Evolutionary conservation across 2,113 vertebrate genomes (phyloP).

Genomic region (Ibidorhyncha struthersii): DNA sequence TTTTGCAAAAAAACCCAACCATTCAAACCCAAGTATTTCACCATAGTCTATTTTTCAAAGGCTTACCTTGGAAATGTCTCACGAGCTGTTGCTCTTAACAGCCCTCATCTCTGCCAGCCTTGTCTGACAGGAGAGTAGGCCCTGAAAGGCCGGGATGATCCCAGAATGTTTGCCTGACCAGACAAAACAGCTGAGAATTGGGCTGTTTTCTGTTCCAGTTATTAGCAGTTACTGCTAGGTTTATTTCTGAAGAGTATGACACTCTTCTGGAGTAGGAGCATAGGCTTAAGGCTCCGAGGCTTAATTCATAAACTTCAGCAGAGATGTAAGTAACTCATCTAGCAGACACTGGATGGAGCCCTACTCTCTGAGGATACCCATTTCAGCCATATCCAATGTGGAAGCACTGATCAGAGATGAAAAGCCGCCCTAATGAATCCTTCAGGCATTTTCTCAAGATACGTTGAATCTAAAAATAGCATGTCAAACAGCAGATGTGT

Average conservation of each 20-base stretch:
- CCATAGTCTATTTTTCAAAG: background rate
- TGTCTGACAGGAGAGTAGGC: background rate
- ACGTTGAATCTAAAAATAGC: background rate
- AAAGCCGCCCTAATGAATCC: background rate
- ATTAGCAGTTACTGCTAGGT: background rate
- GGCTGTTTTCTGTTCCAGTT: too few species aligned
- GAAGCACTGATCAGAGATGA: background rate
- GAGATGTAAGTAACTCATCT: background rate
- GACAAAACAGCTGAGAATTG: background rate
- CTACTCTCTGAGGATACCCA: background rate
- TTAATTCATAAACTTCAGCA: accelerated
- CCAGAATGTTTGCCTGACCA: background rate
- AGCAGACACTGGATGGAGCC: slow-evolving; percentile 49
- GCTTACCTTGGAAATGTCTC: background rate
- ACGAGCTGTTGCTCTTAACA: background rate
- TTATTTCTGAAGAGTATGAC: accelerated
- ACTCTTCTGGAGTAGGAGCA: background rate
- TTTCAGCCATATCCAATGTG: accelerated
- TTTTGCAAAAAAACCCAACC: background rate
- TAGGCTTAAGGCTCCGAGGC: background rate
- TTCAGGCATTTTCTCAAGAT: background rate
- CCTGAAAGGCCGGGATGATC: background rate
- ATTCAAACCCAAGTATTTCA: background rate
- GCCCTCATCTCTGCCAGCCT: background rate
- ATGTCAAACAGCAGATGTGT: background rate